phyloP scores from a whole-genome alignment of 1,140 invertebrate genomes.

The Apis mellifera region DNA sequence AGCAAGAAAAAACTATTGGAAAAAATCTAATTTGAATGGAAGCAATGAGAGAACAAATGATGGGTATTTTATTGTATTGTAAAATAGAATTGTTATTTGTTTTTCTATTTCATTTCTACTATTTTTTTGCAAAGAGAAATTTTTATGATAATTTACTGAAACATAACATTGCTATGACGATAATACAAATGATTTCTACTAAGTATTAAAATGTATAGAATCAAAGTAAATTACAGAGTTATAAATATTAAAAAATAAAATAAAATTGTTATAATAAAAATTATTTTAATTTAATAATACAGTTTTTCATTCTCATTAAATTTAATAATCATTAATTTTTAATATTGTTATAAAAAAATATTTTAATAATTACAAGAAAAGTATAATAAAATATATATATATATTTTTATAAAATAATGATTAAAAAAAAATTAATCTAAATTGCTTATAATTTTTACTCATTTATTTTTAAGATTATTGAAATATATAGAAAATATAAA shows the following conservation, averaged over 20 bases:
- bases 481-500: not conserved
- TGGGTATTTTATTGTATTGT: too few species aligned
- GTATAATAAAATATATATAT: not conserved
- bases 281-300: too few species aligned
- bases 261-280: not conserved
- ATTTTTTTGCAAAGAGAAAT: too few species aligned
- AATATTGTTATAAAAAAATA: not conserved
- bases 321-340: not conserved
- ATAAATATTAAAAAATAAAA: not conserved
- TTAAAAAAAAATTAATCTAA: not conserved
- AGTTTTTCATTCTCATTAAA: not conserved
- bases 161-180: too few species aligned
- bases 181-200: not conserved
- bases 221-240: not conserved
- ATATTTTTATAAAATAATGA: not conserved
- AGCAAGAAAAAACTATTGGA: too few species aligned
- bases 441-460: not conserved
- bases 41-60: too few species aligned
- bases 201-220: not conserved
- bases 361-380: too few species aligned
- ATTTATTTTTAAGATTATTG: not conserved
- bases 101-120: too few species aligned
- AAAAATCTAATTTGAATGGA: too few species aligned
- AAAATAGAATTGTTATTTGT: too few species aligned
- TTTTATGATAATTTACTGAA: too few species aligned